phyloP scores from a whole-genome alignment of 2,113 vertebrate species.

The Urocolius indicus region DNA sequence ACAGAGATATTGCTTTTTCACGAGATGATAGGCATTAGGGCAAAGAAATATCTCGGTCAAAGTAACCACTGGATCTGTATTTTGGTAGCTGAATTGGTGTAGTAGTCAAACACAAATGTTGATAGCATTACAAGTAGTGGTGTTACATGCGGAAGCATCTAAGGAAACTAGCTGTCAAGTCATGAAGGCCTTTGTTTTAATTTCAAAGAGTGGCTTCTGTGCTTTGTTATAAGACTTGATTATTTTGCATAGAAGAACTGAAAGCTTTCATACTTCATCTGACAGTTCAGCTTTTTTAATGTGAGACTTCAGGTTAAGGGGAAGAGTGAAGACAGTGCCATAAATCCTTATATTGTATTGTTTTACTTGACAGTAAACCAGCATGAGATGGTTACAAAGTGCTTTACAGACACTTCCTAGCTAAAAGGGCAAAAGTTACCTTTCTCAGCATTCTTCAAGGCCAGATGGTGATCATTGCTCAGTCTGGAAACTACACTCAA shows the following conservation, averaged over 20 bases:
- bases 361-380: neutral
- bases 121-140: neutral
- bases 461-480: neutral
- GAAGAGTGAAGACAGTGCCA: neutral
- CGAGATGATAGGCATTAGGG: neutral
- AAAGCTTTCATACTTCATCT: neutral
- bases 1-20: neutral
- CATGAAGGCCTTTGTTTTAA: neutral
- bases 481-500: neutral
- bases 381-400: neutral
- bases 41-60: neutral
- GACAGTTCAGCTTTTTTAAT: neutral
- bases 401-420: neutral
- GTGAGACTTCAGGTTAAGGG: neutral
- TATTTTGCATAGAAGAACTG: neutral
- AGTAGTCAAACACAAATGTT: neutral
- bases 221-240: neutral
- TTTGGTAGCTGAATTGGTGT: neutral
- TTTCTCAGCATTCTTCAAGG: neutral
- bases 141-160: neutral
- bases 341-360: neutral
- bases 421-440: neutral
- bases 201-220: neutral
- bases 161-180: neutral
- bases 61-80: neutral